Percentiles rank a stretch among this genome's conserved stretches.
These are phyloP conservation scores for Hemibagrus guttatus DNA, from an alignment of 2,797 vertebrate genomes.

Conservation along the genomic window DNA sequence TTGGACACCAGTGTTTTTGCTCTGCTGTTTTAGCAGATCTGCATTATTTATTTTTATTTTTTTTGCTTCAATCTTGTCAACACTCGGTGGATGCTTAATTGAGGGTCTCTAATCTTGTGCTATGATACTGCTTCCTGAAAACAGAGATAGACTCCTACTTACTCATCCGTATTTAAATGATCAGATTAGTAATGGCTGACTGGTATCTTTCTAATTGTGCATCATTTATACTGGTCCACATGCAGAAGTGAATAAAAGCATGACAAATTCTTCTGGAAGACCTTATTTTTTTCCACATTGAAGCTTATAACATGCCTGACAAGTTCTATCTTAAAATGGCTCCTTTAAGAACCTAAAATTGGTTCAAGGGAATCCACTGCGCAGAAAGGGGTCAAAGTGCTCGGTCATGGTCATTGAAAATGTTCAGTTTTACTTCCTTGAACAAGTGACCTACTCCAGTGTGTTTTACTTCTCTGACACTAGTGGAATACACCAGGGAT, in stretches of 20 bases:
- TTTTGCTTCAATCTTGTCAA: constrained; percentile 29
- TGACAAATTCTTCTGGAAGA: neutral
- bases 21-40: neutral
- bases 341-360: constrained; percentile 17
- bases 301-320: neutral
- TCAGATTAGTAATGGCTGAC: constrained; percentile 36
- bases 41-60: constrained; percentile 8
- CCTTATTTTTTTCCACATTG: neutral
- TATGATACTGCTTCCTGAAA: constrained; percentile 3
- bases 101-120: constrained; percentile 45
- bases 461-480: neutral
- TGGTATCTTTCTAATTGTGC: constrained; percentile 31
- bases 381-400: neutral
- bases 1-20: neutral
- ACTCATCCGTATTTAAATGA: constrained; percentile 37
- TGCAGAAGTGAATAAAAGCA: constrained; percentile 1
- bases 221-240: constrained; percentile 21
- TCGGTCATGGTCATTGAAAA: neutral
- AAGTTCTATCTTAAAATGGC: constrained; percentile 9
- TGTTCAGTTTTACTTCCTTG: neutral
- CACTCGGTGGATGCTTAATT: constrained; percentile 34
- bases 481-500: neutral
- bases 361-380: constrained; percentile 19
- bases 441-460: constrained; percentile 12
- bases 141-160: constrained; percentile 32